phyloP scores from a whole-genome alignment of 64 coral and sea anemone species.

The Porites lutea region DNA sequence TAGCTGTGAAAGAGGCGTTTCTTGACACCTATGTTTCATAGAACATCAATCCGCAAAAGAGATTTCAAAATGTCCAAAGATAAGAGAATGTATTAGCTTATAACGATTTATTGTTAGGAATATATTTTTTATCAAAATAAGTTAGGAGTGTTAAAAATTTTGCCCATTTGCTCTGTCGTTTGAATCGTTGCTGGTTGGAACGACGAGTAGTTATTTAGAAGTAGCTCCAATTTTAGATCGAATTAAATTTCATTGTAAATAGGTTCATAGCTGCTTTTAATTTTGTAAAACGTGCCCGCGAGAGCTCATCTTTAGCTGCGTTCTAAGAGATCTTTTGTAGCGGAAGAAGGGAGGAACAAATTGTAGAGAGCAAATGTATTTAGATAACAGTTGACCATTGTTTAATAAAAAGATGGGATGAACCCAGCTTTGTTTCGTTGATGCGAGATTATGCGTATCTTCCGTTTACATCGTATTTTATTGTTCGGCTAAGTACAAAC shows the following conservation, averaged over 20 bases:
- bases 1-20: constrained; percentile 26
- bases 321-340: not conserved
- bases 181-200: not conserved
- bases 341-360: constrained; percentile 28
- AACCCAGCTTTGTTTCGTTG: constrained; percentile 33
- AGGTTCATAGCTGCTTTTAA: constrained; percentile 25
- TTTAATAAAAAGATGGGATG: constrained; percentile 46
- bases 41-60: constrained; percentile 20
- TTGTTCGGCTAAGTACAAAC: constrained; percentile 15
- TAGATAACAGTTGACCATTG: constrained; percentile 51
- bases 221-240: constrained; percentile 12
- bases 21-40: constrained; percentile 31
- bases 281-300: constrained; percentile 21
- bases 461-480: not conserved
- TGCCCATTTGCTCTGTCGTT: not conserved
- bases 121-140: constrained; percentile 58
- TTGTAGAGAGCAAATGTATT: constrained; percentile 35
- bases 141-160: constrained; percentile 39
- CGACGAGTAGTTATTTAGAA: not conserved
- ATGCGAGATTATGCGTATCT: constrained; percentile 41
- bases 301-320: not conserved
- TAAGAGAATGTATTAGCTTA: constrained; percentile 33
- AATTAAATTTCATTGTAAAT: constrained; percentile 39
- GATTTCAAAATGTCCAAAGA: constrained; percentile 17
- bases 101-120: constrained; percentile 56